phyloP scores from a whole-genome alignment of 2,797 vertebrate species.

The Echiichthys vipera region DNA sequence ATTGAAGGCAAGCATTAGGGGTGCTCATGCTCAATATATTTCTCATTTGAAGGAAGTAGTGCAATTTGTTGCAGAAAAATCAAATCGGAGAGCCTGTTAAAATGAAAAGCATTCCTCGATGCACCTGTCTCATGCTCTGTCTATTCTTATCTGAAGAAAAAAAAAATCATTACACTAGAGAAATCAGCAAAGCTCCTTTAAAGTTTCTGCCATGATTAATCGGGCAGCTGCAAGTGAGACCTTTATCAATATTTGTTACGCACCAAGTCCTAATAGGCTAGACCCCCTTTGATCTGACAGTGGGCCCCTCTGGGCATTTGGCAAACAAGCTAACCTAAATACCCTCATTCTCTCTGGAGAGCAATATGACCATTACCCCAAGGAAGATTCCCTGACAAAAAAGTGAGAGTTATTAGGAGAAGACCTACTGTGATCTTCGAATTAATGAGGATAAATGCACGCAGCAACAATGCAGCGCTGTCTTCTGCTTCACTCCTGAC shows the following conservation, averaged over 20 bases:
- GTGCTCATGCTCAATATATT: constrained; percentile 76
- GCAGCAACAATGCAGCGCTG: constrained; percentile 63
- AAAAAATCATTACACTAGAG: constrained; percentile 53
- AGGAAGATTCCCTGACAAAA: constrained; percentile 60
- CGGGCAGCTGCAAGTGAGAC: constrained; percentile 62
- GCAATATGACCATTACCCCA: constrained; percentile 70
- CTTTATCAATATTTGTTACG: constrained; percentile 82
- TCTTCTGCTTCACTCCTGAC: constrained; percentile 74
- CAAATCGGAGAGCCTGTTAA: constrained; percentile 52
- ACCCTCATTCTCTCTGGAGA: constrained; percentile 61
- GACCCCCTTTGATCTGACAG: constrained; percentile 74
- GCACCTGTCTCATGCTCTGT: constrained; percentile 61
- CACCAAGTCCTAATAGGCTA: constrained; percentile 71
- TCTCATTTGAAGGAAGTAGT: constrained; percentile 70
- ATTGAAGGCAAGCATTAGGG: constrained; percentile 69
- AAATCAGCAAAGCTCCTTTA: constrained; percentile 65
- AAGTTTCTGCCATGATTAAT: constrained; percentile 74
- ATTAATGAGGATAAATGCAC: constrained; percentile 83
- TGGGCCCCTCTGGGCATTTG: constrained; percentile 56
- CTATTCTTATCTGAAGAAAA: constrained; percentile 49
- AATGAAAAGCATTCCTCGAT: constrained; percentile 63
- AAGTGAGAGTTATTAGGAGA: constrained; percentile 71
- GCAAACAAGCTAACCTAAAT: constrained; percentile 79
- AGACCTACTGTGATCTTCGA: constrained; percentile 77
- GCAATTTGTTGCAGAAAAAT: constrained; percentile 67